Evolutionary conservation across 2,113 vertebrate species (phyloP).

Genomic region (Hippocampus abdominalis): DNA sequence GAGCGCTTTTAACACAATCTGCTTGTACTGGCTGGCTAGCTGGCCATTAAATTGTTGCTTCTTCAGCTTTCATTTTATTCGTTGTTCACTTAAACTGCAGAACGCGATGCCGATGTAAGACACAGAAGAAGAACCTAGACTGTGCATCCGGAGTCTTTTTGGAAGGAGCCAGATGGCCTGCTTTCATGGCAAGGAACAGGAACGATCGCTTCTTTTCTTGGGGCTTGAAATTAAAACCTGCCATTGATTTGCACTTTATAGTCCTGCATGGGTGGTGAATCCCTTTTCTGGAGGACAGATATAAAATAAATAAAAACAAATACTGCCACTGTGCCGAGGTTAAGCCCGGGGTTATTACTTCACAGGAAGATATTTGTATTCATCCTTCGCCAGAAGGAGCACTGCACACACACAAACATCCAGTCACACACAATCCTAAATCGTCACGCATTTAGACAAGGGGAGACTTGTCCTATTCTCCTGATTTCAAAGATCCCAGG

Average conservation of each 20-base stretch:
- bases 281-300: constrained; percentile 36
- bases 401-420: constrained; percentile 16
- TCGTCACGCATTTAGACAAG: constrained; percentile 14
- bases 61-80: neutral
- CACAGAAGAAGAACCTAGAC: neutral
- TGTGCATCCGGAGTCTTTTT: constrained; percentile 7
- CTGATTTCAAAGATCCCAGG: constrained; percentile 28
- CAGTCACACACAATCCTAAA: constrained; percentile 36
- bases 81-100: neutral
- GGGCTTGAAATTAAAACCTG: constrained; percentile 45
- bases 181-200: constrained; percentile 19
- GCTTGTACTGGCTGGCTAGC: constrained; percentile 19
- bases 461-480: constrained; percentile 21
- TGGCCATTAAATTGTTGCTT: constrained; percentile 14
- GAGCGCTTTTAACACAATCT: constrained; percentile 18
- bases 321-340: constrained; percentile 34
- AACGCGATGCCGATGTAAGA: neutral
- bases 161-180: constrained; percentile 8
- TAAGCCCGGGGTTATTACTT: constrained; percentile 48
- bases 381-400: constrained; percentile 31
- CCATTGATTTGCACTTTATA: constrained; percentile 66
- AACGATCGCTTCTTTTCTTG: constrained; percentile 50
- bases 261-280: constrained; percentile 37
- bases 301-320: constrained; percentile 55
- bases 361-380: constrained; percentile 44